These are phyloP conservation scores for Elymnias hypermnestra DNA, from an alignment of 1,140 invertebrate genomes.

Conservation along the genomic window DNA sequence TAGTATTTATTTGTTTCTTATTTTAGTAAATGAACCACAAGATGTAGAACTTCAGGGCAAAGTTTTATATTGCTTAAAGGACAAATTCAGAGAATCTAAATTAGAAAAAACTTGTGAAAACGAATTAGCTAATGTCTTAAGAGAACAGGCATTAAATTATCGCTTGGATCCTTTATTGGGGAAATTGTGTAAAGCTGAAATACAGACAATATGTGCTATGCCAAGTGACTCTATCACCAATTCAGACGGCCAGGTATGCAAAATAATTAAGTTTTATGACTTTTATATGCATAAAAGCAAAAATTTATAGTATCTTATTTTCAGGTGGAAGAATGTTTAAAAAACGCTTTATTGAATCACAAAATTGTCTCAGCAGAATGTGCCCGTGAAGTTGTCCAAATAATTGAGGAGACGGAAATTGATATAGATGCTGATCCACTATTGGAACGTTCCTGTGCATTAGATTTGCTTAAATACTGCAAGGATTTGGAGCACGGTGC, in stretches of 20 bases:
- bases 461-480: constrained; percentile 91
- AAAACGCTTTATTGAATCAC: constrained; percentile 84
- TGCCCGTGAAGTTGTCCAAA: constrained; percentile 85
- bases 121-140: constrained; percentile 87
- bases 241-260: constrained; percentile 74
- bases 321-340: constrained; percentile 91
- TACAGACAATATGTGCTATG: constrained; percentile 78
- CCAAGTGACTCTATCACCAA: constrained; percentile 74
- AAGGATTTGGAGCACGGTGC: constrained; percentile 88
- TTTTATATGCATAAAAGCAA: too few species aligned
- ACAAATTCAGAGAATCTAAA: constrained; percentile 85
- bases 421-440: constrained; percentile 91
- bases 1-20: too few species aligned
- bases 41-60: constrained; percentile 80
- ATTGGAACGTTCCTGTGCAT: constrained; percentile 84
- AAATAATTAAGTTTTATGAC: constrained; percentile 1
- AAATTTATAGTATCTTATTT: too few species aligned
- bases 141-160: constrained; percentile 92
- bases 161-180: constrained; percentile 89
- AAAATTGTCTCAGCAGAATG: constrained; percentile 86
- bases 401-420: constrained; percentile 87
- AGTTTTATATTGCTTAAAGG: constrained; percentile 84
- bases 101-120: constrained; percentile 86
- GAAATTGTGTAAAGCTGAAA: constrained; percentile 84
- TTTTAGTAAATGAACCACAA: constrained; percentile 65